These are phyloP conservation scores for Plestiodon gilberti DNA, from an alignment of 2,113 vertebrate species.

Conservation along the genomic window DNA sequence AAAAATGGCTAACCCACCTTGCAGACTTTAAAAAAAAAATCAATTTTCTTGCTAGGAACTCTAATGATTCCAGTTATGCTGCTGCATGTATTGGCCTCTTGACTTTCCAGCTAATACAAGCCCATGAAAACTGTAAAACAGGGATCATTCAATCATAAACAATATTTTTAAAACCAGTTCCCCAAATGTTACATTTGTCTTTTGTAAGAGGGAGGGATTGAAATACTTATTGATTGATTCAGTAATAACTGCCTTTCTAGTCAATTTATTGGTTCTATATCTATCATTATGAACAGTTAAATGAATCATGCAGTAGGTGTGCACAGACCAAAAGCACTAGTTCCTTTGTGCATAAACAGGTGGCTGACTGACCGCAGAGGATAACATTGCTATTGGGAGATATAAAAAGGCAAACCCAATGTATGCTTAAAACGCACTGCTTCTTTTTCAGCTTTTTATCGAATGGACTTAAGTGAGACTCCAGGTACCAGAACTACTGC, in stretches of 20 bases:
- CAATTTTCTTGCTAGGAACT: background rate
- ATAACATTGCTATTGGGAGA: background rate
- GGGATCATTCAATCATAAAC: background rate
- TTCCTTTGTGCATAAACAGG: background rate
- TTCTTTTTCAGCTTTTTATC: background rate
- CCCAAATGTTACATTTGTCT: background rate
- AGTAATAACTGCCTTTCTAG: no score
- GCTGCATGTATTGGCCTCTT: background rate
- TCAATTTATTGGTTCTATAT: background rate
- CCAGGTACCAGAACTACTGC: no score
- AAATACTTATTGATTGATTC: background rate
- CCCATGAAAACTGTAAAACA: background rate
- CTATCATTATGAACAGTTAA: background rate
- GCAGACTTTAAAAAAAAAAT: background rate
- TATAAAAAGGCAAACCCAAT: background rate
- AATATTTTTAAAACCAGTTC: background rate
- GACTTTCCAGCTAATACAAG: background rate
- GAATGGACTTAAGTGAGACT: background rate
- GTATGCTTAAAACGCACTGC: background rate
- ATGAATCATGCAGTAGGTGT: background rate
- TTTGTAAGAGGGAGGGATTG: background rate
- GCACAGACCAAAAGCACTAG: background rate
- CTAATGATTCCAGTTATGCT: background rate
- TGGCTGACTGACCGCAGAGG: no score
- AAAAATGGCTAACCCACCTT: slow-evolving; percentile 8